A percentile compares a stretch with the other conserved stretches of the same genome.
Evolutionary conservation across 2,888 invertebrate genomes (phyloP).

Genomic region (Scaptomyza caliginosa): DNA sequence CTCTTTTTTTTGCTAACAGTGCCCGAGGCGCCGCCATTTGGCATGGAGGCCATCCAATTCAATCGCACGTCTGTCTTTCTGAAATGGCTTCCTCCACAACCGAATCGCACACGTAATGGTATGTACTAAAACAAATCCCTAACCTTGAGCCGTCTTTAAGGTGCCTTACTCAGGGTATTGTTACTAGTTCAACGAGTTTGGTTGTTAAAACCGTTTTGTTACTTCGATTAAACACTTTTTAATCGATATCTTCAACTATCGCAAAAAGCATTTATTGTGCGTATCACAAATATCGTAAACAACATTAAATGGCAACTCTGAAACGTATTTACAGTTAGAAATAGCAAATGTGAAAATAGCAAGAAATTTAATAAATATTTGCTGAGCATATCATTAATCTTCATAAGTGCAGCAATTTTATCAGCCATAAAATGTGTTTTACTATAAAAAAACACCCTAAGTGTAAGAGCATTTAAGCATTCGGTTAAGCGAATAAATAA

Average conservation of each 20-base stretch:
- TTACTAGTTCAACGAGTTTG: not conserved
- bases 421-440: not conserved
- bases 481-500: slow-evolving; percentile 29
- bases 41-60: slow-evolving; percentile 92
- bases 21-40: slow-evolving; percentile 92
- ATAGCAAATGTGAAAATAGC: not conserved
- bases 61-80: slow-evolving; percentile 92
- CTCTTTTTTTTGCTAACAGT: slow-evolving; percentile 84
- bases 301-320: not conserved
- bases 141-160: not conserved
- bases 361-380: not conserved
- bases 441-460: not conserved
- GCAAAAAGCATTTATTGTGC: not conserved
- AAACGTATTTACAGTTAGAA: not conserved
- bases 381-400: not conserved
- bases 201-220: no score
- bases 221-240: not conserved
- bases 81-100: slow-evolving; percentile 92
- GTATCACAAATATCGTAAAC: not conserved
- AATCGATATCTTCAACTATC: not conserved
- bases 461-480: slow-evolving; percentile 26
- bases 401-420: not conserved
- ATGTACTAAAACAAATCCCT: slow-evolving; percentile 49
- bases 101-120: slow-evolving; percentile 91
- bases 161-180: not conserved